phyloP scores from a whole-genome alignment of 2,888 invertebrate species.

The Agriotes lineatus region DNA sequence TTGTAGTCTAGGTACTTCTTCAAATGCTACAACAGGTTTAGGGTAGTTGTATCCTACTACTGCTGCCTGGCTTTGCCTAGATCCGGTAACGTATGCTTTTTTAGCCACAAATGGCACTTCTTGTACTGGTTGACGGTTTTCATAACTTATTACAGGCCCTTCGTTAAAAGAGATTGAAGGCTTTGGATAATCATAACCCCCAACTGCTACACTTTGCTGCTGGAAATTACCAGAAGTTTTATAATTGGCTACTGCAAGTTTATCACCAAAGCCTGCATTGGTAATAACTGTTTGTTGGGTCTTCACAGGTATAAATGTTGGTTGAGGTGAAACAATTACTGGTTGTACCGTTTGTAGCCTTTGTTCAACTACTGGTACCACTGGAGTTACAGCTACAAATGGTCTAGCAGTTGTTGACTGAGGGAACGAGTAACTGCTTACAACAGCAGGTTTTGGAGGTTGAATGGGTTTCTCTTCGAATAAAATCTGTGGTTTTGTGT shows the following conservation, averaged over 20 bases:
- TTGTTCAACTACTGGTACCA: constrained; percentile 24
- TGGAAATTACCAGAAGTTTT: too few species aligned
- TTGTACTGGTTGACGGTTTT: constrained; percentile 52
- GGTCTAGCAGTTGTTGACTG: neutral
- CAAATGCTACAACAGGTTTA: constrained; percentile 47
- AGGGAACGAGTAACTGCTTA: too few species aligned
- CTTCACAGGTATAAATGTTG: neutral
- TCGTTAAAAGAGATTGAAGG: too few species aligned
- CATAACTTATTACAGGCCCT: constrained; percentile 57
- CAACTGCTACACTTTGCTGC: neutral
- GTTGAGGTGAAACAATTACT: neutral
- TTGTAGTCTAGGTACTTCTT: constrained; percentile 46
- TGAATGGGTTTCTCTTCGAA: neutral
- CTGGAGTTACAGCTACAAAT: neutral
- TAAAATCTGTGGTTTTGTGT: neutral
- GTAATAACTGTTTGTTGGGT: neutral
- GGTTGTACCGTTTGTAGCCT: constrained; percentile 6
- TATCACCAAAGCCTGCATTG: neutral
- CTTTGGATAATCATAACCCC: constrained; percentile 54
- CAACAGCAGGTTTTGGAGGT: neutral
- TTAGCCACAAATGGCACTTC: constrained; percentile 60
- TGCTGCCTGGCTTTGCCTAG: neutral
- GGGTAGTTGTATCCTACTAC: constrained; percentile 45
- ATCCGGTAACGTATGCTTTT: constrained; percentile 57
- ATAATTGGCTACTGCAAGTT: neutral